Conservation (phyloP, 1,140 invertebrate species). For the Pogonus chalceus region DNA sequence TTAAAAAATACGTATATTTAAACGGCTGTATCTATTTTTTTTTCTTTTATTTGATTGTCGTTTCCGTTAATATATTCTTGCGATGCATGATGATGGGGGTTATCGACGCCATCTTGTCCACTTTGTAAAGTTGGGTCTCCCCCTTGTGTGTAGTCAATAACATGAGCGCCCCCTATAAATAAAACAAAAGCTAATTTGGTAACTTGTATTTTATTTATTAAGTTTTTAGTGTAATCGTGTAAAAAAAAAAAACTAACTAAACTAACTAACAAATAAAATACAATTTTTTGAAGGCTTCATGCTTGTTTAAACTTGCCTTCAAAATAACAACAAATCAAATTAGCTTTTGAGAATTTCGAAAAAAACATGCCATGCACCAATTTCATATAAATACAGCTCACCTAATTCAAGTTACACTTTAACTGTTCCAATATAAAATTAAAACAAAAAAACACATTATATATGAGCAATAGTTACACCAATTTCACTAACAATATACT, state of each 20-base stretch:
- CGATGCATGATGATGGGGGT: conserved; percentile 43
- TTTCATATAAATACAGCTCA: too few species aligned
- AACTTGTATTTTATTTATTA: not conserved
- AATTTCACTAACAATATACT: too few species aligned
- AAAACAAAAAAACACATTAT: too few species aligned
- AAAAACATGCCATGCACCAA: too few species aligned
- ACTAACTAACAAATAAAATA: not conserved
- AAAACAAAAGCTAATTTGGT: conserved; percentile 33
- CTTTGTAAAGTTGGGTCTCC: conserved; percentile 39
- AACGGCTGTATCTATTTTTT: conserved; percentile 48
- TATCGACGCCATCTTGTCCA: conserved; percentile 39
- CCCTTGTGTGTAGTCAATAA: conserved; percentile 42
- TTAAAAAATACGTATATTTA: conserved; percentile 25
- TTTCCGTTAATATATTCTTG: conserved; percentile 47
- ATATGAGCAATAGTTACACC: too few species aligned
- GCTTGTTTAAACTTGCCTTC: conserved; percentile 4
- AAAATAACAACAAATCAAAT: not conserved
- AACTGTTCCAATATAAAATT: too few species aligned
- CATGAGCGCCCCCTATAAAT: conserved; percentile 45
- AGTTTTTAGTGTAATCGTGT: not conserved
- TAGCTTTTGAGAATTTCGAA: too few species aligned
- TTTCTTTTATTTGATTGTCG: conserved; percentile 40
- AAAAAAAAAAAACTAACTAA: not conserved
- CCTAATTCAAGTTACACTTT: too few species aligned
- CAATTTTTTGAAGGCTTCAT: too few species aligned